These are phyloP conservation scores for Xylota sylvarum DNA, from an alignment of 2,888 invertebrate genomes.

Conservation along the genomic window DNA sequence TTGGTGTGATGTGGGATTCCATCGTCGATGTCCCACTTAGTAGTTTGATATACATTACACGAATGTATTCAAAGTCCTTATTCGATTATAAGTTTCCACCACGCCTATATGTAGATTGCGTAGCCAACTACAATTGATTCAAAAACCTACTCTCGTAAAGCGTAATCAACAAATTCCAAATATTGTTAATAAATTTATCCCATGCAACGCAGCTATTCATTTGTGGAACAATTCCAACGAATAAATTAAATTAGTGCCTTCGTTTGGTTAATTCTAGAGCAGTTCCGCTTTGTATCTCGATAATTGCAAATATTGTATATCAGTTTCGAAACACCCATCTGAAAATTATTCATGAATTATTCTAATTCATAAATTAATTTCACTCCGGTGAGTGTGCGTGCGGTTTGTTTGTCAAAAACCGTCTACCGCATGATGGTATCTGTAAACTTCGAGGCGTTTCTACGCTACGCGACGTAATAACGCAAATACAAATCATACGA, in stretches of 20 bases:
- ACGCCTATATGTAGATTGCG: no score
- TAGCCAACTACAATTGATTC: no score
- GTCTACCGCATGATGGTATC: slow-evolving; percentile 39
- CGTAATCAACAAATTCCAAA: no score
- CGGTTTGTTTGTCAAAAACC: slow-evolving; percentile 22
- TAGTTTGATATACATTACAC: no score
- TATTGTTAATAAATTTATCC: no score
- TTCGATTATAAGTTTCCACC: no score
- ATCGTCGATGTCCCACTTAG: no score
- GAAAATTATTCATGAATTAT: slow-evolving; percentile 42
- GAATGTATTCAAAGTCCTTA: no score
- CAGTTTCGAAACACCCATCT: slow-evolving; percentile 8
- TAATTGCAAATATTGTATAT: slow-evolving; percentile 33
- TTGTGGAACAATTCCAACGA: neutral
- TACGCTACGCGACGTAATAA: slow-evolving; percentile 9
- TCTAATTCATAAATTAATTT: slow-evolving; percentile 59
- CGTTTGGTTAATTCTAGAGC: neutral
- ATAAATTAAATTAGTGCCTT: slow-evolving; percentile 7
- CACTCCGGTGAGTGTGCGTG: neutral
- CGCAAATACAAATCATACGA: slow-evolving; percentile 63
- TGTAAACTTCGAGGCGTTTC: slow-evolving; percentile 13
- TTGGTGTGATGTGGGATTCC: no score
- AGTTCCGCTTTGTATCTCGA: slow-evolving; percentile 11
- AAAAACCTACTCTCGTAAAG: no score
- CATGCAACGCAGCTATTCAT: no score